These are phyloP conservation scores for Chrysotoxum bicinctum DNA, from an alignment of 2,888 invertebrate genomes.

Conservation along the genomic window DNA sequence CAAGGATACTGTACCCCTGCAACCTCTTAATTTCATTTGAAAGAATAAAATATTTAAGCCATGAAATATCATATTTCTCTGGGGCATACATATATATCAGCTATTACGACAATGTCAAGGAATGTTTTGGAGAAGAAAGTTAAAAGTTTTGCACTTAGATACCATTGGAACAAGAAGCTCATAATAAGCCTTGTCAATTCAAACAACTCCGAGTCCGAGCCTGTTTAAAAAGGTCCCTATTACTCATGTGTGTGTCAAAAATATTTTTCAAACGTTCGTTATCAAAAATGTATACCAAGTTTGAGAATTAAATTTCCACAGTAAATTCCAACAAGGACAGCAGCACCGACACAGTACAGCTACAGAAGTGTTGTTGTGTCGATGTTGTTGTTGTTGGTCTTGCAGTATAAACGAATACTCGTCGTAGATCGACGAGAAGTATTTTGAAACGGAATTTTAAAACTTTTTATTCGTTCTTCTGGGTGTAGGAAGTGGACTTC, in stretches of 20 bases:
- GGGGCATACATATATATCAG: too few species aligned
- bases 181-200: background rate
- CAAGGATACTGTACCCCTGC: too few species aligned
- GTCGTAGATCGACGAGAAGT: background rate
- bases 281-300: slow-evolving; percentile 41
- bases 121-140: too few species aligned
- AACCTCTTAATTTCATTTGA: too few species aligned
- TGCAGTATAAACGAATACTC: background rate
- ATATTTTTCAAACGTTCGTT: slow-evolving; percentile 37
- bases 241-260: slow-evolving; percentile 22
- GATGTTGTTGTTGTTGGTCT: background rate
- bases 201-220: background rate
- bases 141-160: too few species aligned
- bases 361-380: background rate
- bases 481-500: background rate
- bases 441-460: slow-evolving; percentile 10
- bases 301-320: slow-evolving; percentile 41
- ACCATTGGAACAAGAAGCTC: too few species aligned
- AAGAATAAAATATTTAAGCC: too few species aligned
- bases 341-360: background rate
- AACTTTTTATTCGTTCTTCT: background rate
- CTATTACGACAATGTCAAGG: too few species aligned
- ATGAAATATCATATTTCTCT: too few species aligned
- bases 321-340: slow-evolving; percentile 33
- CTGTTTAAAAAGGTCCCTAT: background rate